Percentiles rank a stretch among this genome's conserved stretches.
phyloP scores from a whole-genome alignment of 1,140 invertebrate species.

The Idris sp. region DNA sequence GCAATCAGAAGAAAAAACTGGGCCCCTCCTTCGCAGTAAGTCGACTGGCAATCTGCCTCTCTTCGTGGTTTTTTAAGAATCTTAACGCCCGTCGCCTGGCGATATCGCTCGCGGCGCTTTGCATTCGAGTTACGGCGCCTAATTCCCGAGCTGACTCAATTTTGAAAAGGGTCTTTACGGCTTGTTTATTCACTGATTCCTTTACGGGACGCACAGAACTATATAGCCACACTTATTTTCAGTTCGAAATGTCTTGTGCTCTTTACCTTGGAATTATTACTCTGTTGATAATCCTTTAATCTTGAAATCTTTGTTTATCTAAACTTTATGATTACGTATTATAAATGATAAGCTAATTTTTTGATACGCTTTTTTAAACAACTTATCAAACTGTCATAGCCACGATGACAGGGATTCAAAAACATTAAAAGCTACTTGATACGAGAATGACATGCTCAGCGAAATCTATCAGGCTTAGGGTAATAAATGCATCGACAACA shows the following conservation, averaged over 20 bases:
- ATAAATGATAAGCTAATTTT: too few relatives aligned
- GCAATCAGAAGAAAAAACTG: constrained; percentile 67
- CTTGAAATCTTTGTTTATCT: too few relatives aligned
- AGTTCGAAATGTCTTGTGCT: too few relatives aligned
- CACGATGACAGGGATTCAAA: constrained; percentile 35
- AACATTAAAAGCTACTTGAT: constrained; percentile 40
- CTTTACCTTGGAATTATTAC: too few relatives aligned
- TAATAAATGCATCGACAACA: constrained; percentile 76
- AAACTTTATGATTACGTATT: too few relatives aligned
- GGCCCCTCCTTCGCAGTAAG: constrained; percentile 35
- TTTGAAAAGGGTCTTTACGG: constrained; percentile 52
- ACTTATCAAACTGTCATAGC: constrained; percentile 42
- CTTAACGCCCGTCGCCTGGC: constrained; percentile 69
- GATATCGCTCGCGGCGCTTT: constrained; percentile 67
- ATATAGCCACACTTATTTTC: background rate
- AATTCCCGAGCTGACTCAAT: constrained; percentile 54
- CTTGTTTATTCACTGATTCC: constrained; percentile 51
- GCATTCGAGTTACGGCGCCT: constrained; percentile 66
- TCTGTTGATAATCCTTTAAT: too few relatives aligned
- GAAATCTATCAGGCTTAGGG: constrained; percentile 75
- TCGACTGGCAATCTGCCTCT: constrained; percentile 69
- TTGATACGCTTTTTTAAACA: background rate
- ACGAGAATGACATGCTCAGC: constrained; percentile 66
- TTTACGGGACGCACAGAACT: constrained; percentile 25
- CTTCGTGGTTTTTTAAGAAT: constrained; percentile 76